Conservation (phyloP, 2,113 vertebrate genomes). For the Paramisgurnus dabryanus region DNA sequence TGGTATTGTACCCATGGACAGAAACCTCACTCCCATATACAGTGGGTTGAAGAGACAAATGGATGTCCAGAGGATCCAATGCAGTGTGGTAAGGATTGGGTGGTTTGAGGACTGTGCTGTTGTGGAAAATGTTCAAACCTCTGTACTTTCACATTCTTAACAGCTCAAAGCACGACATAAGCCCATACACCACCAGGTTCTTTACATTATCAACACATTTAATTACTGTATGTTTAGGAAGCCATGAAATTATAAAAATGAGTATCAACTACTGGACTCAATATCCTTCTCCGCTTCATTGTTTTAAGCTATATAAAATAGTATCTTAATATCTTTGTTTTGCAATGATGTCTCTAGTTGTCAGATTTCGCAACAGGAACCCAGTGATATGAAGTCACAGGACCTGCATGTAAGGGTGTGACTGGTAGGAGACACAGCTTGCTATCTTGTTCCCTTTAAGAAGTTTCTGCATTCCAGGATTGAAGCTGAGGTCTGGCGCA, state of each 20-base stretch:
- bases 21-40: slow-evolving; percentile 52
- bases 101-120: slow-evolving; percentile 22
- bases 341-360: slow-evolving; percentile 43
- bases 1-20: slow-evolving; percentile 46
- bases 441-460: slow-evolving; percentile 44
- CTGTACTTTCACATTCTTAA: slow-evolving; percentile 31
- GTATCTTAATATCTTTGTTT: slow-evolving; percentile 43
- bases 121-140: slow-evolving; percentile 41
- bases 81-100: slow-evolving; percentile 43
- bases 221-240: slow-evolving; percentile 15
- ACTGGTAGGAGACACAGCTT: slow-evolving; percentile 47
- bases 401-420: slow-evolving; percentile 50
- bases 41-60: slow-evolving; percentile 44
- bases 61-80: slow-evolving; percentile 48
- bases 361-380: slow-evolving; percentile 24
- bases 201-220: slow-evolving; percentile 45
- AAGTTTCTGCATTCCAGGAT: slow-evolving; percentile 69
- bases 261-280: slow-evolving; percentile 45
- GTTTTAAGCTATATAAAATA: slow-evolving; percentile 46
- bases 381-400: slow-evolving; percentile 18
- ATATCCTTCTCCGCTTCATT: slow-evolving; percentile 39
- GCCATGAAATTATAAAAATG: slow-evolving; percentile 51
- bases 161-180: slow-evolving; percentile 11
- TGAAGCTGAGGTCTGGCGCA: slow-evolving; percentile 82
- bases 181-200: slow-evolving; percentile 25